Evolutionary conservation across 2,888 invertebrate genomes (phyloP).

Genomic region (Onchidella celtica): DNA sequence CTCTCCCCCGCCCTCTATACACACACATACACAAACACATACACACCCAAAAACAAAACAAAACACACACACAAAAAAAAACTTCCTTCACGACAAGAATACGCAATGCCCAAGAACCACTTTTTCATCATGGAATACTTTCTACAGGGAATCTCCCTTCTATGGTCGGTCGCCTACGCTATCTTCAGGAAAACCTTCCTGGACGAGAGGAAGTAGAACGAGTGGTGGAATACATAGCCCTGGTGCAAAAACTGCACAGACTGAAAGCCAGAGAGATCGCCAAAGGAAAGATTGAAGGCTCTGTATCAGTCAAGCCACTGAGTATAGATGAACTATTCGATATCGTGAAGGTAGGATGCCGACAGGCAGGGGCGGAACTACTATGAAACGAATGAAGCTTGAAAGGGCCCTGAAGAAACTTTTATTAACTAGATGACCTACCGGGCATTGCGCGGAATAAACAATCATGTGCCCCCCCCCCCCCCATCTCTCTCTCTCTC

Average conservation of each 20-base stretch:
- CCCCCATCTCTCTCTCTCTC: too few relatives aligned
- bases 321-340: slow-evolving; percentile 28
- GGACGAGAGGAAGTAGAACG: slow-evolving; percentile 6
- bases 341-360: slow-evolving; percentile 13
- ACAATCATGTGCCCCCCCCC: too few relatives aligned
- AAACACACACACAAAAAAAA: too few relatives aligned
- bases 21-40: background rate
- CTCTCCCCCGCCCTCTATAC: background rate
- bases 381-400: too few relatives aligned
- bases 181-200: slow-evolving; percentile 25
- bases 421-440: too few relatives aligned
- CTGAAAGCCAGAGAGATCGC: slow-evolving; percentile 29
- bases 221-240: slow-evolving; percentile 21
- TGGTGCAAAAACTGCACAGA: slow-evolving; percentile 14
- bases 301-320: slow-evolving; percentile 6
- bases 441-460: too few relatives aligned
- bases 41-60: too few relatives aligned
- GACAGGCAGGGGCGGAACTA: too few relatives aligned
- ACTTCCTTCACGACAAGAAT: too few relatives aligned
- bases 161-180: slow-evolving; percentile 31
- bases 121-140: too few relatives aligned
- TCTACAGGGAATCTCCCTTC: slow-evolving; percentile 35
- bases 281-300: slow-evolving; percentile 19
- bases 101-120: too few relatives aligned
- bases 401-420: too few relatives aligned